Evolutionary conservation across 2,113 vertebrate species (phyloP).

Genomic region (Gavialis gangeticus): DNA sequence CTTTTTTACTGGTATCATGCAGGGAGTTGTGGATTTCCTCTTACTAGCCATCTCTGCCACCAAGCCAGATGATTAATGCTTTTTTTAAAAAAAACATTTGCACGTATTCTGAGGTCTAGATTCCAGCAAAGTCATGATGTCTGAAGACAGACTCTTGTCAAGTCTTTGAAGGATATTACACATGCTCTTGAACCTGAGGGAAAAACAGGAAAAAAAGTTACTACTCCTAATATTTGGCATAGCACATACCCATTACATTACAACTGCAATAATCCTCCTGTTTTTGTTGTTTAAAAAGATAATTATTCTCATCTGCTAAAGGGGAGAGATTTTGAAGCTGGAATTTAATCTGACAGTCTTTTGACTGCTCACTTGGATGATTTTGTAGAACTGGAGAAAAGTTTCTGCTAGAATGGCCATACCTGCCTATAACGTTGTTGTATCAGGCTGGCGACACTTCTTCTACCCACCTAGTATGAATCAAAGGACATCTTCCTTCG

Average conservation of each 20-base stretch:
- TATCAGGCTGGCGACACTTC: not conserved
- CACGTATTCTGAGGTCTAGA: conserved; percentile 61
- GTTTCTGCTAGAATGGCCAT: too few relatives aligned
- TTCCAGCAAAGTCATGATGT: conserved; percentile 74
- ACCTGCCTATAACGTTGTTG: not conserved
- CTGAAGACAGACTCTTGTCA: conserved; percentile 46
- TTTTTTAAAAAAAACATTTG: conserved; percentile 57
- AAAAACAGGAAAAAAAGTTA: conserved; percentile 56
- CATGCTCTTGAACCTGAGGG: conserved; percentile 81
- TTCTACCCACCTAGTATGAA: not conserved
- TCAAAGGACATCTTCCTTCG: not conserved
- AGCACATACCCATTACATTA: not conserved
- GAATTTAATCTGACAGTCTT: not conserved
- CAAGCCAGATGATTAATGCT: conserved; percentile 51
- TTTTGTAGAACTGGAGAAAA: not conserved
- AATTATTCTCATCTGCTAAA: not conserved
- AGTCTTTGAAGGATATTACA: conserved; percentile 73
- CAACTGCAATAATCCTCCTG: not conserved
- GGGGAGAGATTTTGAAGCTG: not conserved
- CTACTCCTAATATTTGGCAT: not conserved
- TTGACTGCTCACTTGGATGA: not conserved
- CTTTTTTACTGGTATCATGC: conserved; percentile 96
- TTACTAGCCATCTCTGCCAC: conserved; percentile 92
- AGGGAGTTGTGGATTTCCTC: conserved; percentile 95
- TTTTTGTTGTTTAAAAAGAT: not conserved